Base-by-base conservation (phyloP, 92 coral and sea anemone genomes). In the Zoanthus sociatus region DNA sequence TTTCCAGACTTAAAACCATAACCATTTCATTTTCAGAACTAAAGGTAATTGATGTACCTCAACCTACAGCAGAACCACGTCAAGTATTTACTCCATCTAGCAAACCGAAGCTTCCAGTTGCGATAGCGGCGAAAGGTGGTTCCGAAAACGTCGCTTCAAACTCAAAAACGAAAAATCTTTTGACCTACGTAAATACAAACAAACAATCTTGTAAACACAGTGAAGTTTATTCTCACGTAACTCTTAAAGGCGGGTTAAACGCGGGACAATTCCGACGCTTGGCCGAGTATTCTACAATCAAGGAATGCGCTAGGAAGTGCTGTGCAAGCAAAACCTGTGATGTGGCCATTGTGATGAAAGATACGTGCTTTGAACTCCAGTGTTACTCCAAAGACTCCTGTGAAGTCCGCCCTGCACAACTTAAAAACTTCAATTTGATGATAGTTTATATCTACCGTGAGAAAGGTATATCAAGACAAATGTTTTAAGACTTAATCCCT, bases 261-360 rank as follows among this genome's bases (percentile, higher is more conserved):
- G 96, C 99, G 33, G 99, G 99, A n/a, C 76, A 86, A 68, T 95
- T 97, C 47, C 79, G 86, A 30, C 94, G 93, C 58, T 89, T 97
- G 60, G 99, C 96, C 58, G 97, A 93, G 84, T 76, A 44, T 44
- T 86, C 93, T 9, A 89, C 93, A 17, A 97, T 95, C 93, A 86
- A 88, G 73, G 94, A 90, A 31, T 97, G 99, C 54, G 93, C 93
- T 0, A 86, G 91, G n/a, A 93, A 90, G 71, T 97, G 99, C 45
- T 97, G 99, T 79, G 93, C 90, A 15, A 83, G 88, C 53, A 46
- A 58, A 67, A 75, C 91, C 18, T 97, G 99, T 83, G 95, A 97
- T 70, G 96, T 91, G 45, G 99, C 98, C 3, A 95, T 97, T 45
- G 89, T 95, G 91, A 92, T 95, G 94, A 89, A 83, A 54, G 91